Evolutionary conservation across 2,888 invertebrate genomes (phyloP).

Genomic region (Erannis defoliaria): DNA sequence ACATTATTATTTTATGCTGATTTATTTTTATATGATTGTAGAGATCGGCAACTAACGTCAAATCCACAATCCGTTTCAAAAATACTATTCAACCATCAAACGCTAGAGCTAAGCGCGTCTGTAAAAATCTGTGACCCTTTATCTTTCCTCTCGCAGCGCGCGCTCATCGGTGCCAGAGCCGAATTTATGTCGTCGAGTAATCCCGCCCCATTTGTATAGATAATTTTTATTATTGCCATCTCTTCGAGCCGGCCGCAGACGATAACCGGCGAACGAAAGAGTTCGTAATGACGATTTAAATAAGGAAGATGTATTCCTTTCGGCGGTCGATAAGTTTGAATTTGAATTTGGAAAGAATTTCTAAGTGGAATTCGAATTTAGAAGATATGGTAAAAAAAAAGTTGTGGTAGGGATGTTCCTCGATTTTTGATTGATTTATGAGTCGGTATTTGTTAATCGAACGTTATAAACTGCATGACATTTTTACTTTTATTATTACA

Average conservation of each 20-base stretch:
- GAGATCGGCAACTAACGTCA: neutral
- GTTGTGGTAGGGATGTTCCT: slow-evolving; percentile 59
- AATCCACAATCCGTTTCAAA: slow-evolving; percentile 3
- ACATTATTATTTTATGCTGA: too few species aligned
- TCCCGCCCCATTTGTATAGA: slow-evolving; percentile 86
- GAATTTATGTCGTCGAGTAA: slow-evolving; percentile 86
- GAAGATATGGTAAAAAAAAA: slow-evolving; percentile 50
- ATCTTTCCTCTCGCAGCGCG: slow-evolving; percentile 74
- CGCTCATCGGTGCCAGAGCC: slow-evolving; percentile 83
- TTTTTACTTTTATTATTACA: slow-evolving; percentile 23
- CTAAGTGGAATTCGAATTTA: slow-evolving; percentile 68
- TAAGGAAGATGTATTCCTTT: slow-evolving; percentile 85
- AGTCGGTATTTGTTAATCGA: slow-evolving; percentile 25
- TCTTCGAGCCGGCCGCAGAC: slow-evolving; percentile 79
- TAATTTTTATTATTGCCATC: slow-evolving; percentile 87
- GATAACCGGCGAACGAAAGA: slow-evolving; percentile 83
- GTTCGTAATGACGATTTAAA: slow-evolving; percentile 86
- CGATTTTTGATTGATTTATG: slow-evolving; percentile 41
- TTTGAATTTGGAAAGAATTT: slow-evolving; percentile 76
- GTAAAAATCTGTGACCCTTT: slow-evolving; percentile 85
- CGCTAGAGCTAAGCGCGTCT: slow-evolving; percentile 65
- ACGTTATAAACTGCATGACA: slow-evolving; percentile 29
- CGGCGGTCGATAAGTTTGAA: slow-evolving; percentile 78
- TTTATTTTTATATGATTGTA: neutral
- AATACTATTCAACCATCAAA: slow-evolving; percentile 48